Evolutionary conservation across 2,888 invertebrate genomes (phyloP), one percentile per base, ranked within the genome.

Genomic region (Tetragnatha montana): DNA sequence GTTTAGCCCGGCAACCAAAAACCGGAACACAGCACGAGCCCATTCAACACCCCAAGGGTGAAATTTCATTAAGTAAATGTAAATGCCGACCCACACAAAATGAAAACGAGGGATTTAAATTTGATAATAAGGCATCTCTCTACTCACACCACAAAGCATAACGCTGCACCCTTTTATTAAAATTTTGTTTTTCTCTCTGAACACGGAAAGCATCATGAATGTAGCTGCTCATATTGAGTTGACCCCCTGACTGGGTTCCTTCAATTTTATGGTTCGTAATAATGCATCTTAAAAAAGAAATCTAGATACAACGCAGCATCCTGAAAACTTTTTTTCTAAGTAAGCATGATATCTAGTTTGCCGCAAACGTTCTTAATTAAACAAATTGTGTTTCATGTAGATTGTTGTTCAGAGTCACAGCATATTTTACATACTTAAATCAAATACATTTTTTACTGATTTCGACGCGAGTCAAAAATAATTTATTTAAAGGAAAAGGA

Each of bases 31-130:
- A 78, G 60, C 60, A 68, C 22, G 78, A 78, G 50, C 4, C 21
- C 73, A 19, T 73, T 73, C 22, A 19, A 22, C 7, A 21, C 22
- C n/a, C 35, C 68, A 21, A 22, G 51, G 69, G 35, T 75, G 69
- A 75, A 75, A 84, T 76, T 84, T 76, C 49, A 76, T 76, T 84
- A 76, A 84, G 49, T 68, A 51, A 85, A 85, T 85, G 85, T 51
- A 85, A 85, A 85, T 85, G 78, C 79, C 19, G 76, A 76, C 84
- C 69, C 76, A 4, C 60, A 60, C 70, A 51, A 85, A 76, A 76
- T 70, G 84, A 85, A 82, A 78, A 51, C n/a, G n/a, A 51, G 60
- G 73, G 74, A 70, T 78, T 85, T 79, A 71, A 76, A 49, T 71
- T 85, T 71, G 49, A 51, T 51, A 79, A 21, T 71, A 71, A 17